Base-by-base conservation (phyloP, 2,113 vertebrate genomes). In the Malurus cyaneus region DNA sequence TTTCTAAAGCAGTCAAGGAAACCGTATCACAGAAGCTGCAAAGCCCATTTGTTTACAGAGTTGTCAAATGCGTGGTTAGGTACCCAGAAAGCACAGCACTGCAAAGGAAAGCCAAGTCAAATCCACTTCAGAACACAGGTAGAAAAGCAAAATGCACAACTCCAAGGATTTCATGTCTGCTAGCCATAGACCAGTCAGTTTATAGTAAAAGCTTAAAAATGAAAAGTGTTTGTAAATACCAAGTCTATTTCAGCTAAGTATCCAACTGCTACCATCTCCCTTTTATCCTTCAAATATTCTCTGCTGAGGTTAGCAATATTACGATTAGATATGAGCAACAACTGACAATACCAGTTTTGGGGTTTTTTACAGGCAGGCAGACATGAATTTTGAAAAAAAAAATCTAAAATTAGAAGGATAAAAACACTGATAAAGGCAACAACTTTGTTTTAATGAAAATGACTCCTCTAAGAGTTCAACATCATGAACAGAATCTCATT, bases 51-150 rank as follows among this genome's bases (percentile, higher is more conserved):
- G 61, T 71, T 94, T 59, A 85, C 14, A 17, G 18, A 88, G 49
- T 82, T 94, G 78, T 95, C 90, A 96, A 90, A 86, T 18, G 54
- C 53, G 19, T 66, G 79, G 92, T 92, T 95, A 93, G 66, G 73
- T 93, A 95, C 79, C 83, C 70, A 88, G 57, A 92, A 96, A 93
- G 89, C 96, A 97, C 89, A 86, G 44, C 94, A 97, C 85, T 90
- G 92, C 97, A 97, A 57, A 92, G 74, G 83, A 95, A 97, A 96
- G 93, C 92, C 92, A 95, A 73, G 83, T 94, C 93, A 95, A 88
- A 96, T 61, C 78, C 94, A 85, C 91, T 91, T 94, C 94, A 95
- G 34, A 92, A 93, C 94, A 96, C 84, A 94, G 62, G 46, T n/a
- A 69, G 86, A 69, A 92, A 93, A 92, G 65, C 56, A 86, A 94